phyloP scores from a whole-genome alignment of 2,113 vertebrate genomes.

The human (Homo sapiens) region DNA sequence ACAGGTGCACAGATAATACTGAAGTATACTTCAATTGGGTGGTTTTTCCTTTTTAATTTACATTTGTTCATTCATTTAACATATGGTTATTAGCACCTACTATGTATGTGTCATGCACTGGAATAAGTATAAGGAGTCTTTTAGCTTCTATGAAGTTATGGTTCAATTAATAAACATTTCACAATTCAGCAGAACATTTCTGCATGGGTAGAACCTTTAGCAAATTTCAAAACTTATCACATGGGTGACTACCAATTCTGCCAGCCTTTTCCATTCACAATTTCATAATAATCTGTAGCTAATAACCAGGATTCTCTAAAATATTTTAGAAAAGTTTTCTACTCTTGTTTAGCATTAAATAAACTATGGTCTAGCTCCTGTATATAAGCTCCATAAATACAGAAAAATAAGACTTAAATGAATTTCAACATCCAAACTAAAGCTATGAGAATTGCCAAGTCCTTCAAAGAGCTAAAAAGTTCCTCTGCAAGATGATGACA shows the following conservation, averaged over 20 bases:
- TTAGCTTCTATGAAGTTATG: neutral
- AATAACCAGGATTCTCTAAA: neutral
- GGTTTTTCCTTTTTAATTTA: constrained; percentile 22
- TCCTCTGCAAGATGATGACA: neutral
- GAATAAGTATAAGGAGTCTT: neutral
- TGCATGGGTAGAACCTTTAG: neutral
- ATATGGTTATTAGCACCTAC: neutral
- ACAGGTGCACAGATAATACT: neutral
- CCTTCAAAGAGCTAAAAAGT: neutral
- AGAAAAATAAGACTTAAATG: neutral
- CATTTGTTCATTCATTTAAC: neutral
- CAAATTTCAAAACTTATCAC: neutral
- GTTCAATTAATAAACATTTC: neutral
- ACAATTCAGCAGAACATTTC: constrained; percentile 19
- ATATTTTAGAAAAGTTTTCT: neutral
- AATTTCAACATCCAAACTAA: constrained; percentile 9
- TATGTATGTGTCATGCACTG: neutral
- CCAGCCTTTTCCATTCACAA: neutral
- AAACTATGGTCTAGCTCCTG: neutral
- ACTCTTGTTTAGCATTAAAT: neutral
- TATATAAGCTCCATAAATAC: neutral
- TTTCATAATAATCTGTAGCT: constrained; percentile 7
- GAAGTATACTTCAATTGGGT: neutral
- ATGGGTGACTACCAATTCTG: neutral
- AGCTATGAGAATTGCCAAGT: neutral